phyloP scores from a whole-genome alignment of 2,888 invertebrate species.

The Calliscelio sp. region DNA sequence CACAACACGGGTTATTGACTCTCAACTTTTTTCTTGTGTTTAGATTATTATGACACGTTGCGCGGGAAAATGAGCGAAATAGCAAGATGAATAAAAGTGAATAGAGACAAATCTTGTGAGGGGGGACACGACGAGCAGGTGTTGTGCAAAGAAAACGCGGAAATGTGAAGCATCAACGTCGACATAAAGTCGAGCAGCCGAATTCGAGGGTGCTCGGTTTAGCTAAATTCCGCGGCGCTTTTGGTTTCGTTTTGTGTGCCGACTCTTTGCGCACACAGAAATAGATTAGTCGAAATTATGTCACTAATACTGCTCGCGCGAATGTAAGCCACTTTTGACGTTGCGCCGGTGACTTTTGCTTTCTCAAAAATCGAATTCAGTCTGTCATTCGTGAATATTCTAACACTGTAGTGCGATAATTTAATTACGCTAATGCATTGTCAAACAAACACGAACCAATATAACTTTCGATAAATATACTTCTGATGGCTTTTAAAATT shows the following conservation, averaged over 20 bases:
- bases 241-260: constrained; percentile 63
- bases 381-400: too few species aligned
- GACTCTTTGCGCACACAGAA: constrained; percentile 54
- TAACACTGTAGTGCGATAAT: too few species aligned
- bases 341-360: constrained; percentile 13
- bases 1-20: constrained; percentile 58
- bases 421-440: too few species aligned
- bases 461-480: too few species aligned
- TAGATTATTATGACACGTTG: constrained; percentile 3
- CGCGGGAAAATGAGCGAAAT: constrained; percentile 32
- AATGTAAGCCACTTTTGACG: constrained; percentile 47
- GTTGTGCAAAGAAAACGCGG: constrained; percentile 83
- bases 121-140: constrained; percentile 78
- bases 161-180: constrained; percentile 77
- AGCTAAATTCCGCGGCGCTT: constrained; percentile 58
- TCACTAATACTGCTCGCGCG: constrained; percentile 53
- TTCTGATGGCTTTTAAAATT: too few species aligned
- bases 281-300: constrained; percentile 67
- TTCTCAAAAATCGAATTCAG: too few species aligned
- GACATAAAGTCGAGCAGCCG: constrained; percentile 74
- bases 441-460: too few species aligned
- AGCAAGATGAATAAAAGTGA: constrained; percentile 53
- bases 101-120: too few species aligned
- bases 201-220: constrained; percentile 58
- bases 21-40: constrained; percentile 33